These are phyloP conservation scores for Meleagris gallopavo DNA, from an alignment of 2,113 vertebrate species.

Conservation along the genomic window DNA sequence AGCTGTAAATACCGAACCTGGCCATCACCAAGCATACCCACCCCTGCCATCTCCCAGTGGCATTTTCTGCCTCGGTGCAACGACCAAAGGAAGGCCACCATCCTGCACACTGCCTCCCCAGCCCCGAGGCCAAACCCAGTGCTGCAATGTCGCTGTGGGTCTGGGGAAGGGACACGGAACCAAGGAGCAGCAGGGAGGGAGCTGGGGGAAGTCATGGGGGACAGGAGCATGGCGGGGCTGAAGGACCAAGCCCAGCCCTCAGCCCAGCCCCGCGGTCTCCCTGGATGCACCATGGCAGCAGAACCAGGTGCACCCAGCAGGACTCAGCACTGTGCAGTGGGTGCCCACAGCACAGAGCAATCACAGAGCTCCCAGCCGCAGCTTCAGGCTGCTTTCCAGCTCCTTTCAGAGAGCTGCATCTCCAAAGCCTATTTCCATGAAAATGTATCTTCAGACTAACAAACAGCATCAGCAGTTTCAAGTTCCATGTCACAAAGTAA, in stretches of 20 bases:
- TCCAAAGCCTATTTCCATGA: slow-evolving; percentile 36
- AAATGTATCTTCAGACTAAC: slow-evolving; percentile 45
- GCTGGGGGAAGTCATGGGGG: background rate
- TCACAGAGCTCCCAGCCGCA: background rate
- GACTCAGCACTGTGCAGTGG: background rate
- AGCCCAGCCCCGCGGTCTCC: background rate
- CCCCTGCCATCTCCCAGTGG: slow-evolving; percentile 49
- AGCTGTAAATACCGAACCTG: slow-evolving; percentile 59
- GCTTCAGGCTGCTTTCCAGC: slow-evolving; percentile 18
- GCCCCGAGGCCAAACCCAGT: slow-evolving; percentile 63
- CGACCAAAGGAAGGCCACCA: slow-evolving; percentile 61
- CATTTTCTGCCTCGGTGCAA: slow-evolving; percentile 29
- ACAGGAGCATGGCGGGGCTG: background rate
- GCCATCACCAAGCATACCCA: slow-evolving; percentile 34
- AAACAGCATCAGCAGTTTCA: slow-evolving; percentile 21
- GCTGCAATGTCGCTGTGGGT: no score
- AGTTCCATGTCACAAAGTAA: slow-evolving; percentile 49
- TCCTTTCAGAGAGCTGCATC: slow-evolving; percentile 8
- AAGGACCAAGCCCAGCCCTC: background rate
- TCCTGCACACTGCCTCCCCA: slow-evolving; percentile 67
- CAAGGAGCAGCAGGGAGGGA: fast-evolving
- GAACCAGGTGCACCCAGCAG: background rate
- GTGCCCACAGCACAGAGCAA: background rate
- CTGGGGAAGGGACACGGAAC: background rate
- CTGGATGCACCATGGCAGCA: background rate